Percentiles rank a stretch among this genome's conserved stretches.
phyloP scores from a whole-genome alignment of 2,888 invertebrate species.

The Mesochorus sp. region DNA sequence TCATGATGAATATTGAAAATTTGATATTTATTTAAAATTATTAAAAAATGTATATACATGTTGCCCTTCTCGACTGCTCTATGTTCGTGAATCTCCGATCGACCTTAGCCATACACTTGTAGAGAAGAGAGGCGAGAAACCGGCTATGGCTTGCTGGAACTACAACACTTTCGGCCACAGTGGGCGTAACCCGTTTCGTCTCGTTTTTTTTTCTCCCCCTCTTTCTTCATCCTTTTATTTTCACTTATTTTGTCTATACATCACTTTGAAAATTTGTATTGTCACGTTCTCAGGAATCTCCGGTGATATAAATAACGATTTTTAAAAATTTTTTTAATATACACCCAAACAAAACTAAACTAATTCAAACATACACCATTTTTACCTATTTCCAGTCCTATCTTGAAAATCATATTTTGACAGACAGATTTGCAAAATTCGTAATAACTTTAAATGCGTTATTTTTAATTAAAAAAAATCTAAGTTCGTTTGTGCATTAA shows the following conservation, averaged over 20 bases:
- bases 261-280: not conserved
- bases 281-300: not conserved
- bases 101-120: conserved; percentile 54
- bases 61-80: conserved; percentile 45
- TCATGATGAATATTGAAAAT: too few relatives aligned
- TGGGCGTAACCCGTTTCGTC: conserved; percentile 57
- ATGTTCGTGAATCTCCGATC: conserved; percentile 47
- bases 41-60: conserved; percentile 29
- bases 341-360: too few relatives aligned
- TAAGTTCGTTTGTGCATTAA: too few relatives aligned
- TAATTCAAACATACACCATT: too few relatives aligned
- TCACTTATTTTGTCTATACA: conserved; percentile 24
- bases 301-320: too few relatives aligned
- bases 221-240: conserved; percentile 26
- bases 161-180: conserved; percentile 51
- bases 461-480: too few relatives aligned
- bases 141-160: conserved; percentile 45
- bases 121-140: conserved; percentile 59
- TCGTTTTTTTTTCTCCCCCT: conserved; percentile 19
- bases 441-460: too few relatives aligned
- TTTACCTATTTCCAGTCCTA: too few relatives aligned
- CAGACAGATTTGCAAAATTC: too few relatives aligned
- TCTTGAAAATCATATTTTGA: too few relatives aligned
- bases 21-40: too few relatives aligned
- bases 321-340: not conserved